These are phyloP conservation scores for Aphelenchoides fujianensis DNA, from an alignment of 1,140 invertebrate species.

Conservation along the genomic window DNA sequence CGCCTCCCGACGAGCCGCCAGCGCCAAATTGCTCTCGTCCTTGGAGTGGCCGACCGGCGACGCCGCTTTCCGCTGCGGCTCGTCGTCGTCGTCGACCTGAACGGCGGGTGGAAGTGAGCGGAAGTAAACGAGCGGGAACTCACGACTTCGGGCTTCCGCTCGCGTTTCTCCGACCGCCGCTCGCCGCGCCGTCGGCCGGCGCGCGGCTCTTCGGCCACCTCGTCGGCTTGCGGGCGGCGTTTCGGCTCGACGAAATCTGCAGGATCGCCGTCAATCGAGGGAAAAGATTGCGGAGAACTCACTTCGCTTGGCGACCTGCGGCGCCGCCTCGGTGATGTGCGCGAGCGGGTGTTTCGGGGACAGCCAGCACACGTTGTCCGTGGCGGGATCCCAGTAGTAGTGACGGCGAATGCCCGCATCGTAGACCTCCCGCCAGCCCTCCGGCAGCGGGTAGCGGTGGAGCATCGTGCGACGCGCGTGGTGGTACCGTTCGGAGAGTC, in stretches of 20 bases:
- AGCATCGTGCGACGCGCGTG: slow-evolving; percentile 74
- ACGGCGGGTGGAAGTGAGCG: not conserved
- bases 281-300: no score
- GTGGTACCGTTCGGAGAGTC: slow-evolving; percentile 71
- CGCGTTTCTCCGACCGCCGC: no score
- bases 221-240: slow-evolving; percentile 8
- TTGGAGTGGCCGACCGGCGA: no score
- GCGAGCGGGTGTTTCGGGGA: slow-evolving; percentile 56
- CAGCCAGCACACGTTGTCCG: slow-evolving; percentile 74
- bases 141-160: not conserved
- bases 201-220: not conserved
- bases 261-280: no score
- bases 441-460: slow-evolving; percentile 83
- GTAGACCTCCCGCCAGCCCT: slow-evolving; percentile 78
- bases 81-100: not conserved
- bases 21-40: not conserved
- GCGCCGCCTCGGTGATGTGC: slow-evolving; percentile 53
- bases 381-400: slow-evolving; percentile 90
- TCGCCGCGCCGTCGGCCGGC: not conserved
- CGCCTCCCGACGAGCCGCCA: not conserved
- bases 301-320: slow-evolving; percentile 13
- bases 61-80: no score
- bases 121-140: not conserved
- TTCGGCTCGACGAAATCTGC: slow-evolving; percentile 10
- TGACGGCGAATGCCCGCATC: slow-evolving; percentile 71